Evolutionary conservation across 2,888 invertebrate species (phyloP), one percentile per base, ranked within the genome.

Genomic region (Nomada goodeniana): DNA sequence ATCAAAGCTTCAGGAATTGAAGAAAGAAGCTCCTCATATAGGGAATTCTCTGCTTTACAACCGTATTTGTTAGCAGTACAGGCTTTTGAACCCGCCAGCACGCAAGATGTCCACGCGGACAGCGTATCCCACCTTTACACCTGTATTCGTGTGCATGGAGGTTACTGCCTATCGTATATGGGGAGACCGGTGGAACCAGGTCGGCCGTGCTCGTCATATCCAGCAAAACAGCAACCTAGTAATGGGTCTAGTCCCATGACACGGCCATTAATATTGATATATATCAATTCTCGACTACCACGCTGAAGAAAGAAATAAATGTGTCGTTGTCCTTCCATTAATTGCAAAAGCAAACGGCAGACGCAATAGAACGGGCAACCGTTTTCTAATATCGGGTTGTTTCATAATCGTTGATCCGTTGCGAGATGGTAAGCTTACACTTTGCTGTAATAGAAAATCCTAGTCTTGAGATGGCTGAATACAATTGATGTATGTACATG

Each of bases 41-140:
- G 57, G 76, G 76, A 69, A 75, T 76, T 76, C 76, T 79, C 63
- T 75, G 69, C 63, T 76, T 79, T 79, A 76, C 76, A 55, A 82
- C 76, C 84, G 86, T 90, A 90, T 91, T 90, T 91, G 90, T 89
- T 91, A 89, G 88, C 87, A 90, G 85, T 86, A 86, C 86, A 86
- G 84, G 88, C 90, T 91, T 91, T 91, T 90, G 89, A 91, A 91
- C 90, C 90, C 89, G 90, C 90, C 90, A 91, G 91, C 91, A 91
- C 91, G 90, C 90, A 89, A 88, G 89, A 90, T 90, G 86, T 83
- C 86, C 76, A 84, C 82, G 76, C 42, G 83, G 79, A 68, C 69
- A 63, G 74, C 88, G 85, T 86, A 87, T 89, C 89, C 89, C 87
- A 88, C 85, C 86, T 89, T 92, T 91, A 91, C 89, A 92, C 90